Evolutionary conservation across 2,888 invertebrate species (phyloP), one percentile per base, ranked within the genome.

Genomic region (Drosophila percnosoma): DNA sequence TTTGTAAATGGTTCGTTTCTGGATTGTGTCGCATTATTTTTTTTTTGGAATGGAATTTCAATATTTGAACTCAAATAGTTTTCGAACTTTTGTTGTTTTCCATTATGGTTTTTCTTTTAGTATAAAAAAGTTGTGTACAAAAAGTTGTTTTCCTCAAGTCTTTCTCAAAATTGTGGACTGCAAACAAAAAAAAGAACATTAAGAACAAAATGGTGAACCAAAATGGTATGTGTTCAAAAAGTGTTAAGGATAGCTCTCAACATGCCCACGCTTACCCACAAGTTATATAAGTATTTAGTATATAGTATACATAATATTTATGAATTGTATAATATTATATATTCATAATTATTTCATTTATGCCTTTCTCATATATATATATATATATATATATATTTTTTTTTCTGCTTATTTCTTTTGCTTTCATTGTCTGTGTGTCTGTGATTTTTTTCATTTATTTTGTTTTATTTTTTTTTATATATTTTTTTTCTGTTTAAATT

Each of bases 401-500:
- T 65, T 33, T 51, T 45, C 38, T 55, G 55, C 45, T 62, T 53
- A 42, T 48, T 40, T 55, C 2, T 31, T 34, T 58, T 58, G 38
- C 34, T 73, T 42, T 49, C 55, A 36, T 42, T 29, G 27, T 38
- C 8, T 29, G 38, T 27, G 5, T 27, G 27, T 27, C 29, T 29
- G 29, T 45, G 18, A 6, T 49, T 27, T 54, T 59, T 48, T 68
- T 66, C 31, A 53, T 29, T 52, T 48, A 36, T 36, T 21, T 21
- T 4, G 3, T 1, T 21, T 42, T 42, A 11, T n/a, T 21, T 29
- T 29, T 29, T 45, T 29, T n/a, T 45, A 24, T 58, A 13, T 38
- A 48, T 64, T 64, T 34, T 29, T 38, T 29, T 63, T 69, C 72
- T 75, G 60, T 85, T 83, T 77, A 69, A 72, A 80, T 78, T 89